Percentiles rank a stretch among this genome's conserved stretches.
phyloP scores from a whole-genome alignment of 2,888 invertebrate species.

The Nysson spinosus region DNA sequence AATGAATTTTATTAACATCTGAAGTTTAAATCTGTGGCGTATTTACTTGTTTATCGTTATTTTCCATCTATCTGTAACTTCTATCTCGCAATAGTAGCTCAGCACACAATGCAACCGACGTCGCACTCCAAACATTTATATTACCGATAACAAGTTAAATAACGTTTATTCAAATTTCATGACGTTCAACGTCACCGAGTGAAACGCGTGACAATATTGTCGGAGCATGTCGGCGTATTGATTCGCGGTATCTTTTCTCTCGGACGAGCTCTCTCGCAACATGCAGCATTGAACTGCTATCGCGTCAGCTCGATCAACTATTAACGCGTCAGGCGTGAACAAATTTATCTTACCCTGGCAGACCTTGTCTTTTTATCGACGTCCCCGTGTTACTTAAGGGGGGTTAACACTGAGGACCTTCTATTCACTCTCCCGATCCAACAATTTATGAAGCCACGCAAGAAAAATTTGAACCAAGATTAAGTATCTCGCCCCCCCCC shows the following conservation, averaged over 20 bases:
- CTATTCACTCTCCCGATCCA: slow-evolving; percentile 2
- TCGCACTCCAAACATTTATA: too few species aligned
- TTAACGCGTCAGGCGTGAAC: slow-evolving; percentile 48
- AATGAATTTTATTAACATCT: too few species aligned
- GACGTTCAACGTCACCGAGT: not conserved
- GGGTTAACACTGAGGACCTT: slow-evolving; percentile 8
- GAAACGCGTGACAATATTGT: slow-evolving; percentile 1
- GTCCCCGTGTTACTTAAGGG: slow-evolving; percentile 26
- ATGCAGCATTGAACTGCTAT: slow-evolving; percentile 39
- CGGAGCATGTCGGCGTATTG: slow-evolving; percentile 32
- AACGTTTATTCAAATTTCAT: not conserved
- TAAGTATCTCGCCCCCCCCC: not conserved
- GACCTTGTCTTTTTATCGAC: slow-evolving; percentile 56
- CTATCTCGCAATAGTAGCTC: too few species aligned
- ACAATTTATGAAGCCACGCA: slow-evolving; percentile 34
- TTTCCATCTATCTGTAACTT: too few species aligned
- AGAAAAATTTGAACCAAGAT: not conserved
- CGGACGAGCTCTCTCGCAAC: slow-evolving; percentile 32
- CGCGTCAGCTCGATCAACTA: slow-evolving; percentile 38
- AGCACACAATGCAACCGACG: too few species aligned
- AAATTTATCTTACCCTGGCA: slow-evolving; percentile 56
- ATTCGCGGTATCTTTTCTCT: slow-evolving; percentile 28
- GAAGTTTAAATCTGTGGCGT: too few species aligned
- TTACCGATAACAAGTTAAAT: too few species aligned
- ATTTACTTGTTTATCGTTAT: too few species aligned